Percentiles rank a stretch among this genome's conserved stretches.
Evolutionary conservation across 2,113 vertebrate genomes (phyloP).

Genomic region (Apteryx mantelli): DNA sequence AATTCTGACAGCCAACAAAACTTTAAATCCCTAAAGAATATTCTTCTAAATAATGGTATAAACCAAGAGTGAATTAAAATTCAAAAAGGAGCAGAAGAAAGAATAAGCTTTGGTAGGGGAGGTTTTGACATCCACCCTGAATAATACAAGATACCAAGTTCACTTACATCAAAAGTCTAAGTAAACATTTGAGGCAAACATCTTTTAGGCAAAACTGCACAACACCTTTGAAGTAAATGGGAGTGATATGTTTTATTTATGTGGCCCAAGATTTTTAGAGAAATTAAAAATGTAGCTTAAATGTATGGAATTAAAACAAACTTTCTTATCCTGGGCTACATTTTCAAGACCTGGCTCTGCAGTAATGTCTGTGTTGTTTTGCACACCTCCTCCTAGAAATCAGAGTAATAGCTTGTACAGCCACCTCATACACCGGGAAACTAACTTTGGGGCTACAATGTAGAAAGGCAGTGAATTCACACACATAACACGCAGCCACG

Average conservation of each 20-base stretch:
- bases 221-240: neutral
- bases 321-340: neutral
- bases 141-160: neutral
- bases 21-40: neutral
- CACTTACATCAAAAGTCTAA: neutral
- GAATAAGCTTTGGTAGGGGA: neutral
- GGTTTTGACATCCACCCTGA: neutral
- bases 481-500: too few species aligned
- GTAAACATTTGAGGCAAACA: neutral
- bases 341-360: neutral
- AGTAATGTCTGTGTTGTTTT: fast-evolving
- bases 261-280: neutral
- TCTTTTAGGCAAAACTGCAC: neutral
- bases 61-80: neutral
- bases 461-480: neutral
- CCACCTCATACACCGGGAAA: neutral
- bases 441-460: too few species aligned
- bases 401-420: neutral
- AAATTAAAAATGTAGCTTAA: neutral
- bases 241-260: neutral
- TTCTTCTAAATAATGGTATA: neutral
- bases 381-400: neutral
- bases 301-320: neutral
- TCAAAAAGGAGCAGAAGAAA: neutral
- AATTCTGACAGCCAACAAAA: neutral